These are phyloP conservation scores for Drymonia ruficornis DNA, from an alignment of 2,888 invertebrate species.

Conservation along the genomic window DNA sequence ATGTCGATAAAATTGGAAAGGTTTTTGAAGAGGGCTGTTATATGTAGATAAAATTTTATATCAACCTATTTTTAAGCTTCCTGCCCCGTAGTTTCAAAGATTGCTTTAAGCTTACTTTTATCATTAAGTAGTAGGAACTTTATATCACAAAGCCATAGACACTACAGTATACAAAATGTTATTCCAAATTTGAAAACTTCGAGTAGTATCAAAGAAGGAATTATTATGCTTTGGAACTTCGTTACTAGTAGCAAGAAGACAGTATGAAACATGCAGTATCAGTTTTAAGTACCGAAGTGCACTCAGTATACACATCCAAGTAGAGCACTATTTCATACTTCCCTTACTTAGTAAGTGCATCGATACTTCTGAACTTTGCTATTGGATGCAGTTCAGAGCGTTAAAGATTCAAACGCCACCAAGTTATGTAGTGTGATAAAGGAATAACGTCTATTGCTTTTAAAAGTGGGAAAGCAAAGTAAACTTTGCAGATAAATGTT, in stretches of 20 bases:
- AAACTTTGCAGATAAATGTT: conserved; percentile 23
- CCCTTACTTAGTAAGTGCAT: conserved; percentile 47
- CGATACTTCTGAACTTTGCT: conserved; percentile 53
- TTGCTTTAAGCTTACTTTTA: too few relatives aligned
- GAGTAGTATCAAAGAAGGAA: too few relatives aligned
- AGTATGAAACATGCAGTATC: conserved; percentile 24
- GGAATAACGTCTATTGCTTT: conserved; percentile 41
- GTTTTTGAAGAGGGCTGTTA: conserved; percentile 19
- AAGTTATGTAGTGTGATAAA: conserved; percentile 39
- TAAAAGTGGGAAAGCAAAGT: conserved; percentile 30
- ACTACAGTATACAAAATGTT: too few relatives aligned
- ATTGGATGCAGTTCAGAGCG: conserved; percentile 33
- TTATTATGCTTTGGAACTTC: background rate
- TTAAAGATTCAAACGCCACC: conserved; percentile 48
- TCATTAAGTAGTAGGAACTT: too few relatives aligned
- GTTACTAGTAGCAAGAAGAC: background rate
- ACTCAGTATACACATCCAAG: conserved; percentile 34
- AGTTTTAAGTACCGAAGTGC: conserved; percentile 28
- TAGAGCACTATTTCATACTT: conserved; percentile 55
- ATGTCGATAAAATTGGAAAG: conserved; percentile 24
- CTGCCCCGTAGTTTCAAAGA: too few relatives aligned
- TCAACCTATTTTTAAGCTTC: too few relatives aligned
- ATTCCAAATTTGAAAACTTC: too few relatives aligned
- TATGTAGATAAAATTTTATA: too few relatives aligned
- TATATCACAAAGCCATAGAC: too few relatives aligned